Percentiles rank a stretch among this genome's conserved stretches.
Conservation (phyloP, 2,888 invertebrate genomes). For the Camptogramma bilineatum region DNA sequence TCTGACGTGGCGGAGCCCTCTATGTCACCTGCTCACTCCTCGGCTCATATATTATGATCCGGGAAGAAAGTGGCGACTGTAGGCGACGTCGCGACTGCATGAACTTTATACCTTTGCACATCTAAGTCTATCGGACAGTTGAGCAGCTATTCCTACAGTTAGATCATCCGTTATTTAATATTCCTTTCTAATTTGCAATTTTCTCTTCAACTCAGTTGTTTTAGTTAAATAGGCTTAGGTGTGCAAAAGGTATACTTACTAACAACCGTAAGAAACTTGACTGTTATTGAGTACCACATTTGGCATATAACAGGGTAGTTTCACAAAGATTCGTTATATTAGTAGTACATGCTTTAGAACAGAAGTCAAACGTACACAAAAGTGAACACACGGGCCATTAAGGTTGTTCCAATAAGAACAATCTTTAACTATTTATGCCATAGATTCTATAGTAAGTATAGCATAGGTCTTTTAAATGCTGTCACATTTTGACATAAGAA, state of each 20-base stretch:
- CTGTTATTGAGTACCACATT: conserved; percentile 4
- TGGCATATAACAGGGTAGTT: not conserved
- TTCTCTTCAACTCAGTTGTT: not conserved
- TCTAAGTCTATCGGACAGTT: not conserved
- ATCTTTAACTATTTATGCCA: not conserved
- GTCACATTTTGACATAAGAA: too few species aligned
- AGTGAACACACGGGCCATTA: not conserved
- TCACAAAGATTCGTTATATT: conserved; percentile 17
- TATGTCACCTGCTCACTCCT: conserved; percentile 54
- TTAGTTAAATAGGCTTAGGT: not conserved
- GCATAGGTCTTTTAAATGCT: too few species aligned
- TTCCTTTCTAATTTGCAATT: not conserved
- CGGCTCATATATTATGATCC: conserved; percentile 63
- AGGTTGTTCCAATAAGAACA: not conserved
- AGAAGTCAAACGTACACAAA: conserved; percentile 67
- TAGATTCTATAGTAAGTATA: not conserved
- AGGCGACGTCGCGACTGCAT: conserved; percentile 48
- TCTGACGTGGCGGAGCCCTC: conserved; percentile 52
- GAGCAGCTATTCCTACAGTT: not conserved
- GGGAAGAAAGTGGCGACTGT: conserved; percentile 55
- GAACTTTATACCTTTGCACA: conserved; percentile 16
- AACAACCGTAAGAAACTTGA: conserved; percentile 9
- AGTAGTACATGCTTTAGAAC: conserved; percentile 64
- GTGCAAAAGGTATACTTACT: conserved; percentile 11
- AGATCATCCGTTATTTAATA: too few species aligned